Conservation (phyloP, 2,797 vertebrate species). For the Masticophis lateralis region DNA sequence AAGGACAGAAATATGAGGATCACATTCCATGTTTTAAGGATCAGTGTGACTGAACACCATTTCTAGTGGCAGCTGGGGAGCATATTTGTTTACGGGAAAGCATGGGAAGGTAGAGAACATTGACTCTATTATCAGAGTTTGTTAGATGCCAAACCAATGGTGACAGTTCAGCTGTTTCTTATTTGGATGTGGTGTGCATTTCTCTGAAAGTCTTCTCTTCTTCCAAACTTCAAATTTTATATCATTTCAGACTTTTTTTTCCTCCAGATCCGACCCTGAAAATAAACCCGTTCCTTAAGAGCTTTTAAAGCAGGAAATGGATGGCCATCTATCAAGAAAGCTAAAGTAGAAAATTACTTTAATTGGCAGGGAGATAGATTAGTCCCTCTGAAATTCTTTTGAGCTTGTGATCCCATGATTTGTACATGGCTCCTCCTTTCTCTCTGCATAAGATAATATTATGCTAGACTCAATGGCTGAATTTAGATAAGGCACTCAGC, state of each 20-base stretch:
- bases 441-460: background rate
- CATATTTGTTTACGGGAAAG: background rate
- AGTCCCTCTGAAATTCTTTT: background rate
- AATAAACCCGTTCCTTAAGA: background rate
- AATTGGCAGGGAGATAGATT: background rate
- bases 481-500: background rate
- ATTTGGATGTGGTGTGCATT: background rate
- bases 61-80: background rate
- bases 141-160: background rate
- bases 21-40: background rate
- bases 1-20: background rate
- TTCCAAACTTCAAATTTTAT: background rate
- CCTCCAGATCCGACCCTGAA: background rate
- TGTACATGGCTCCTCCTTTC: background rate
- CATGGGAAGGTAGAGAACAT: background rate
- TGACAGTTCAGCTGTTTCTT: background rate
- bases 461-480: background rate
- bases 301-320: background rate
- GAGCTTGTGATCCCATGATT: background rate
- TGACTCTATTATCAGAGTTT: background rate
- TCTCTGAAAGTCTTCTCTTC: background rate
- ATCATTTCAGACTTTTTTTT: background rate
- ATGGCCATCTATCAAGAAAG: background rate
- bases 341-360: background rate
- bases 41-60: background rate